Evolutionary conservation across 2,797 vertebrate genomes (phyloP).

Genomic region (Gymnoscopelus braueri): DNA sequence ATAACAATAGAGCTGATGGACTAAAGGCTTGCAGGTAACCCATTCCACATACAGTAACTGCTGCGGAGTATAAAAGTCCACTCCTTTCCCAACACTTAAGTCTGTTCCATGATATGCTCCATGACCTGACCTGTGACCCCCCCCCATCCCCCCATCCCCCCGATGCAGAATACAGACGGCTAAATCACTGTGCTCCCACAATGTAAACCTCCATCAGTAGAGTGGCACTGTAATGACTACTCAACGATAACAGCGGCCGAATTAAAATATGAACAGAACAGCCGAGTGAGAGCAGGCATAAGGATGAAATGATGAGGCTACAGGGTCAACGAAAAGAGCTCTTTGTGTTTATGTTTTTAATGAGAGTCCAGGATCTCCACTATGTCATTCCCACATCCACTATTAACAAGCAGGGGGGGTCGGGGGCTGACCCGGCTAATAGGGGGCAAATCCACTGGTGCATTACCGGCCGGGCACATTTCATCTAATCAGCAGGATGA

Average conservation of each 20-base stretch:
- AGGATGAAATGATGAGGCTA: constrained; percentile 39
- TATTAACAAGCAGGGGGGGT: constrained; percentile 73
- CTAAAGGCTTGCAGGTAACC: too few relatives aligned
- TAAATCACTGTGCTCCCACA: constrained; percentile 51
- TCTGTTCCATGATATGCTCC: too few relatives aligned
- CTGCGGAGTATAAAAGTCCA: too few relatives aligned
- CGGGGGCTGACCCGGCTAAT: constrained; percentile 77
- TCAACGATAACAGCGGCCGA: constrained; percentile 56
- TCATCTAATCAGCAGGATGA: constrained; percentile 85
- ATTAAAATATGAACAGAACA: constrained; percentile 46
- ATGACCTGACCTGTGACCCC: too few relatives aligned
- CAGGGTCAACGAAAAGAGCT: constrained; percentile 24
- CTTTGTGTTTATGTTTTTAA: constrained; percentile 64
- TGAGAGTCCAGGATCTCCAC: constrained; percentile 56
- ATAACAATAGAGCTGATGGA: too few relatives aligned
- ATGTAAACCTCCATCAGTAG: constrained; percentile 26
- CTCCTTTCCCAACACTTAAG: too few relatives aligned
- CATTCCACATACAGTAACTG: too few relatives aligned
- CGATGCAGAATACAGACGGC: constrained; percentile 31
- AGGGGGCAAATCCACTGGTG: constrained; percentile 79
- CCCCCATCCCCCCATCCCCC: too few relatives aligned
- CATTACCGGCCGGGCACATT: constrained; percentile 81
- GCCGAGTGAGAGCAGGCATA: constrained; percentile 8
- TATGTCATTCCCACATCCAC: constrained; percentile 65
- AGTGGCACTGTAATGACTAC: constrained; percentile 50